Evolutionary conservation across 2,797 vertebrate species (phyloP), one percentile per base, ranked within the genome.

Genomic region (Molossus alvarezi): DNA sequence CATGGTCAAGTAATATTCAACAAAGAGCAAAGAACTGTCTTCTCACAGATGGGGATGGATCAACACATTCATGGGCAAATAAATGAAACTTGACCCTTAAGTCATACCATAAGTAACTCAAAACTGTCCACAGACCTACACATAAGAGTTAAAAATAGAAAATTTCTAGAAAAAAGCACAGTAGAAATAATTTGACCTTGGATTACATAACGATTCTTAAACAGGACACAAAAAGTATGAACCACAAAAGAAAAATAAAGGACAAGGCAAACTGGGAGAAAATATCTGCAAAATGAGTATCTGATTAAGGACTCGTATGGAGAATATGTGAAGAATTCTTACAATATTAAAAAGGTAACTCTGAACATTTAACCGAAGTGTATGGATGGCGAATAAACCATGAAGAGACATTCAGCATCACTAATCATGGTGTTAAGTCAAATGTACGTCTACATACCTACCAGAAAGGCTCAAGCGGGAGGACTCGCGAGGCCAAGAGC

Each of bases 341-440:
- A 71, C 6, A 93, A 65, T 77, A 90, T 41, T 92, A 77, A 92
- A 57, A 90, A 94, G 6, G 75, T 80, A 93, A 80, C 87, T 51
- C 27, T 91, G 25, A 96, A 92, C 51, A 81, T 41, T 87, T 95
- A 95, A 92, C 23, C 13, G 60, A 87, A 82, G 41, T 77, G 76
- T 41, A 62, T 1, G 14, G 55, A 71, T 20, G 13, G 64, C 79
- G 88, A 15, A 94, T 67, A 86, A 83, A 6, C 33, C 29, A 76
- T 41, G 15, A 91, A 94, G 92, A 80, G 55, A 83, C 17, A 83
- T 0, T 55, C 25, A 76, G 55, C 21, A 90, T 18, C 65, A 79
- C 15, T 76, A 77, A 71, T 80, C 41, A 69, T 67, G 53, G 82
- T 15, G 33, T 27, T 64, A 55, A 85, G 80, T 90, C 64, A 91